A percentile compares a stretch with the other conserved stretches of the same genome.
Conservation (phyloP, 2,797 vertebrate species). For the Phaenicophaeus curvirostris region DNA sequence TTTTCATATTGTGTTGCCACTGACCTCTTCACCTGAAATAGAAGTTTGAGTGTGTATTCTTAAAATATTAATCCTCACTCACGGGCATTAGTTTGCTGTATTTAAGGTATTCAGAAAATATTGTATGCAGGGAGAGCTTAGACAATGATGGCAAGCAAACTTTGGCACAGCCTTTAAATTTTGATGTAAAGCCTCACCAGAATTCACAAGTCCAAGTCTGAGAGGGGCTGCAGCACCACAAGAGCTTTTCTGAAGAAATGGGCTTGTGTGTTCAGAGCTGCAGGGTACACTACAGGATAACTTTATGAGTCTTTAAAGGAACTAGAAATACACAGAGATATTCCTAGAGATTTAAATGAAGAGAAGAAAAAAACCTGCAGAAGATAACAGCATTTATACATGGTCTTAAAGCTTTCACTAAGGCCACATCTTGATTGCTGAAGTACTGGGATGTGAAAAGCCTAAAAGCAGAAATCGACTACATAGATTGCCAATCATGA, state of each 20-base stretch:
- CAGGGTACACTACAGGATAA: neutral
- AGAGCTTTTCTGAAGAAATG: neutral
- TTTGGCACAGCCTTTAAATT: neutral
- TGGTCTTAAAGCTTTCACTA: neutral
- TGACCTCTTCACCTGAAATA: neutral
- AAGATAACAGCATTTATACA: neutral
- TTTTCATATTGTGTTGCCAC: neutral
- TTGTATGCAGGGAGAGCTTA: neutral
- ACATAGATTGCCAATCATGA: neutral
- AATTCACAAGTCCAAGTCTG: neutral
- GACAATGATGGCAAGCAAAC: neutral
- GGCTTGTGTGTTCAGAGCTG: neutral
- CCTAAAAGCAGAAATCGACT: accelerated
- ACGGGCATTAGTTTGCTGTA: neutral
- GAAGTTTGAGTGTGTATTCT: neutral
- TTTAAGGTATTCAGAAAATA: neutral
- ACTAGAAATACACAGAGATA: neutral
- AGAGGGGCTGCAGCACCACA: neutral
- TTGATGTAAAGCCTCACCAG: neutral
- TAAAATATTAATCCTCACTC: neutral
- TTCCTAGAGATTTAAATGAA: neutral
- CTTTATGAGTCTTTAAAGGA: neutral
- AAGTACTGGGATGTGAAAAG: neutral
- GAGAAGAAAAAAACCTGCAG: neutral
- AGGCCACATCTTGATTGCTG: neutral